A percentile compares a stretch with the other conserved stretches of the same genome.
These are phyloP conservation scores for cat (Felis catus) DNA, from an alignment of 2,113 vertebrate genomes.

Conservation along the genomic window DNA sequence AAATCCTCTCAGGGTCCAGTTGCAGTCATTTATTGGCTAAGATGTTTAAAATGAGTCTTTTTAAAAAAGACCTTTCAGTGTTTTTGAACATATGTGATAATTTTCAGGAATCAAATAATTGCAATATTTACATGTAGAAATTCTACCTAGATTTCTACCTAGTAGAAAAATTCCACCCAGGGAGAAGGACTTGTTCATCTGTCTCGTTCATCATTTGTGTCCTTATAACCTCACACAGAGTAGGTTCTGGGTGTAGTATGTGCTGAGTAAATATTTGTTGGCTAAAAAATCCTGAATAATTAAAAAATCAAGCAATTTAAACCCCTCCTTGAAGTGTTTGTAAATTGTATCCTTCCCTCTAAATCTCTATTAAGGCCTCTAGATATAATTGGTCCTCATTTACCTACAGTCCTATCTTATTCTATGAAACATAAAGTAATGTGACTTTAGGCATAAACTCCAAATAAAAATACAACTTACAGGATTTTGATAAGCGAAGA, in stretches of 20 bases:
- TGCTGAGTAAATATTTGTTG: constrained; percentile 22
- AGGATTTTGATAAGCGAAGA: constrained; percentile 35
- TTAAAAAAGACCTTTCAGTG: neutral
- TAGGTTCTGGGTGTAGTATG: neutral
- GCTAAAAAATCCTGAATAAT: neutral
- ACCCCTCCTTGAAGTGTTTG: rapidly evolving
- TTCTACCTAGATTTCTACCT: neutral
- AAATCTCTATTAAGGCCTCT: neutral
- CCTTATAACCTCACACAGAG: neutral
- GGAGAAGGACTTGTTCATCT: neutral
- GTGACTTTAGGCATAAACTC: neutral
- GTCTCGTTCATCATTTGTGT: neutral
- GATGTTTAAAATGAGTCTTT: neutral
- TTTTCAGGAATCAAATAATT: constrained; percentile 6
- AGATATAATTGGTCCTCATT: neutral
- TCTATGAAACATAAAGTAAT: neutral
- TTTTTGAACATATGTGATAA: neutral
- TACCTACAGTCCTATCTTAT: neutral
- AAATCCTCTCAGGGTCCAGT: neutral
- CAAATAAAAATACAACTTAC: constrained; percentile 57
- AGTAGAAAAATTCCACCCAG: neutral
- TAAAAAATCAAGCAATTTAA: neutral
- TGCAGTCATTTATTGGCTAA: neutral
- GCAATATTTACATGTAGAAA: neutral
- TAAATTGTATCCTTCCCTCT: neutral